These are phyloP conservation scores for Lobophora halterata DNA, from an alignment of 2,888 invertebrate species.

Conservation along the genomic window DNA sequence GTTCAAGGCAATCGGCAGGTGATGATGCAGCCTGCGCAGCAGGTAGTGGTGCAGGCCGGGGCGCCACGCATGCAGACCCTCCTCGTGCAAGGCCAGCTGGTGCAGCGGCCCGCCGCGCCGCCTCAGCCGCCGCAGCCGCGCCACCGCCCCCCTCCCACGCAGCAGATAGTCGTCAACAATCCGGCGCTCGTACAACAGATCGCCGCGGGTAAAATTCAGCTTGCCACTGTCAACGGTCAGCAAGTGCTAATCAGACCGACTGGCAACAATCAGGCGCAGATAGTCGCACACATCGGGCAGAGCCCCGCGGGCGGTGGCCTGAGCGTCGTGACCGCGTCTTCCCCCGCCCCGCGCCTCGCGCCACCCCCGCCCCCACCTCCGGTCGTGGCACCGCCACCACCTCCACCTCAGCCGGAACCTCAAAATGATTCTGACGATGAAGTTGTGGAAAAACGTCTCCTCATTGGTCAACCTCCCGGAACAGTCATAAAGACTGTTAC, in stretches of 20 bases:
- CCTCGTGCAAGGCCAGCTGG: conserved; percentile 54
- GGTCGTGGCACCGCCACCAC: conserved; percentile 25
- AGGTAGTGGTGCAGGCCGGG: conserved; percentile 47
- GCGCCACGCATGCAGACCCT: conserved; percentile 51
- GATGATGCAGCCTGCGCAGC: conserved; percentile 56
- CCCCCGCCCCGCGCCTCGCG: conserved; percentile 34
- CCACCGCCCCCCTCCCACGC: conserved; percentile 49
- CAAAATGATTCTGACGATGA: conserved; percentile 70
- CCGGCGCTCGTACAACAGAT: conserved; percentile 89
- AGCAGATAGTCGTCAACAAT: conserved; percentile 89
- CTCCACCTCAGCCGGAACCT: conserved; percentile 23
- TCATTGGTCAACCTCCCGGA: conserved; percentile 91
- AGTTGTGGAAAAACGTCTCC: conserved; percentile 85
- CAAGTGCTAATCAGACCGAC: conserved; percentile 90
- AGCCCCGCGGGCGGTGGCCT: conserved; percentile 58
- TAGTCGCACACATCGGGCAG: conserved; percentile 86
- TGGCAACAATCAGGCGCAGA: conserved; percentile 89
- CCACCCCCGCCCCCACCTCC: conserved; percentile 34
- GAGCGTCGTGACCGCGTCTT: conserved; percentile 35
- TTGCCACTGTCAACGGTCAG: conserved; percentile 92
- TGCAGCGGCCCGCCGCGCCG: conserved; percentile 43
- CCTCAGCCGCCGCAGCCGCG: conserved; percentile 49
- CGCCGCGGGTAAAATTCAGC: conserved; percentile 90
- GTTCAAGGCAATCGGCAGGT: conserved; percentile 55
- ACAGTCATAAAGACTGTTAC: conserved; percentile 93